Conservation (phyloP, 2,113 vertebrate species). For the Trogon melanurus region DNA sequence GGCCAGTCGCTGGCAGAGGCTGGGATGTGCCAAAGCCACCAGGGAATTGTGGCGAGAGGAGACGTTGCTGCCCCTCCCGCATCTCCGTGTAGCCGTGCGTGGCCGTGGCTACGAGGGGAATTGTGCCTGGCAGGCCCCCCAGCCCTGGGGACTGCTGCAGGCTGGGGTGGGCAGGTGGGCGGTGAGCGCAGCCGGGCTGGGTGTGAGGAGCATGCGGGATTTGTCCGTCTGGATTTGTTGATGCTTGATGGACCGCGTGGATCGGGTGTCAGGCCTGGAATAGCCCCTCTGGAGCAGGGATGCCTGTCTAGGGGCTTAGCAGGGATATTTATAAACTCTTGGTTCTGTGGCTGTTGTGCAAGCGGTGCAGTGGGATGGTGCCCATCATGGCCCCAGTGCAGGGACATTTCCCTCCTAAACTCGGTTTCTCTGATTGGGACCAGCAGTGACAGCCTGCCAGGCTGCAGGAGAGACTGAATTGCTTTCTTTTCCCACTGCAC, state of each 20-base stretch:
- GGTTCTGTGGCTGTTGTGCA: background rate
- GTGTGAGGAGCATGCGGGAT: accelerated
- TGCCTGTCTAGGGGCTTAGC: background rate
- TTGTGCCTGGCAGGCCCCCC: background rate
- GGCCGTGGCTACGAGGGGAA: background rate
- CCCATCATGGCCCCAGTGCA: background rate
- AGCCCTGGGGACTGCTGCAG: background rate
- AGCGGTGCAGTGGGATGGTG: accelerated
- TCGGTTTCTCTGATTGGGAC: background rate
- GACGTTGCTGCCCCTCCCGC: background rate
- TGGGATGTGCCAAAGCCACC: background rate
- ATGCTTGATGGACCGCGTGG: slow-evolving; percentile 46
- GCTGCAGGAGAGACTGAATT: background rate
- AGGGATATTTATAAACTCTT: background rate
- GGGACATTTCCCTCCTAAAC: accelerated
- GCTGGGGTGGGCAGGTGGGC: background rate
- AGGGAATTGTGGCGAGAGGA: accelerated
- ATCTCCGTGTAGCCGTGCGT: too few species aligned
- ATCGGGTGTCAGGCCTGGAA: slow-evolving; percentile 74
- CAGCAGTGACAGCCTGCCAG: background rate
- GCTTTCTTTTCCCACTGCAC: background rate
- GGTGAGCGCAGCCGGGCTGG: background rate
- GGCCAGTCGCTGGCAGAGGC: background rate
- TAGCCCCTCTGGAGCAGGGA: slow-evolving; percentile 42
- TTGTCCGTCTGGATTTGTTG: background rate